phyloP scores from a whole-genome alignment of 2,797 vertebrate species.

The Myiothlypis chrysogaster region DNA sequence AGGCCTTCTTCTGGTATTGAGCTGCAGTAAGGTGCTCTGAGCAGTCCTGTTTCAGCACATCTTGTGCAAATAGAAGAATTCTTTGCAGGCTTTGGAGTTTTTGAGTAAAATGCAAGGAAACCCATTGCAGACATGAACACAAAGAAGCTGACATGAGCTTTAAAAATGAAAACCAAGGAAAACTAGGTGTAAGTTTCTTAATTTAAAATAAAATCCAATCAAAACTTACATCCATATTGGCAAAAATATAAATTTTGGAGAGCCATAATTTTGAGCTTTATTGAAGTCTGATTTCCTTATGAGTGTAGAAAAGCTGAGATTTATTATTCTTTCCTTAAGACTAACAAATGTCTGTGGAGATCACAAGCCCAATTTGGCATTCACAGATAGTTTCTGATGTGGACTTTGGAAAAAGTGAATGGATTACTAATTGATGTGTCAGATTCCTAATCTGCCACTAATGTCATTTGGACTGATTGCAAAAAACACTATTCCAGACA shows the following conservation, averaged over 20 bases:
- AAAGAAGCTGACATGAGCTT: not conserved
- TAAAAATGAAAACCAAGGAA: not conserved
- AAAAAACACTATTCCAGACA: not conserved
- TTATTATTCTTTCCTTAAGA: conserved; percentile 6
- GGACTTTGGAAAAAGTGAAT: conserved; percentile 55
- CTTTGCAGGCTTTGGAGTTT: not conserved
- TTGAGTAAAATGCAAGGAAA: not conserved
- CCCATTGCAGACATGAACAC: not conserved
- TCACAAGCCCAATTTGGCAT: conserved; percentile 37
- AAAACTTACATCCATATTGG: not conserved
- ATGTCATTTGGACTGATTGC: conserved; percentile 49
- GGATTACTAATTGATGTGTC: conserved; percentile 53
- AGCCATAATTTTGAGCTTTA: not conserved
- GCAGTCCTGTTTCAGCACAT: not conserved
- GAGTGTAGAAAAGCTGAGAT: conserved; percentile 6
- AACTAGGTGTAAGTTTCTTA: not conserved
- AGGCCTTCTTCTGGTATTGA: not conserved
- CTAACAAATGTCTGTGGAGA: conserved; percentile 40
- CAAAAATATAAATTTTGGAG: conserved; percentile 10
- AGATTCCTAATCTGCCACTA: conserved; percentile 42
- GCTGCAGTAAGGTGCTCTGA: not conserved
- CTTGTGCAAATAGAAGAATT: not conserved
- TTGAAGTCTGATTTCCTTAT: not conserved
- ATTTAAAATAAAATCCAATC: not conserved
- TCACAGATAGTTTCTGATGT: conserved; percentile 49